Evolutionary conservation across 2,113 vertebrate species (phyloP), one percentile per base, ranked within the genome.

Genomic region (Oncorhynchus gorbuscha): DNA sequence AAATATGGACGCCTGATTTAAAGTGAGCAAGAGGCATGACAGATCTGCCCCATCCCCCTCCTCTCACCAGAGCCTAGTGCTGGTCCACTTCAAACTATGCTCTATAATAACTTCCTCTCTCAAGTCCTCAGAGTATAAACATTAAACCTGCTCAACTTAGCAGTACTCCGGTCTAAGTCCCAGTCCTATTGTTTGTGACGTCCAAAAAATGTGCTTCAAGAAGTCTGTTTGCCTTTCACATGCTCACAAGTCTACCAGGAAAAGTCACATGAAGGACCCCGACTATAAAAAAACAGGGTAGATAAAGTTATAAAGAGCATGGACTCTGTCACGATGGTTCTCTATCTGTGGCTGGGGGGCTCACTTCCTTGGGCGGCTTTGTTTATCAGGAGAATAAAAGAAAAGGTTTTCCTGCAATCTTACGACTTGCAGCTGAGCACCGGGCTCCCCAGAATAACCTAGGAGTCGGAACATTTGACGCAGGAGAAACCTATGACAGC

Each of bases 1-100:
- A 93, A 93, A 94, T 93, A 93, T 93, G 93, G 92, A 88, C 67
- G 86, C 85, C 83, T 89, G 89, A 92, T 92, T 93, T 92, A 92
- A 87, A 84, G 83, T 76, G 82, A 74, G 84, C 73, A 80, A 82
- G 80, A 79, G 78, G 71, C 79, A 77, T 83, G 86, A 89, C 78
- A 76, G 86, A 89, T 87, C 76, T 71, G 67, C 77, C 79, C 76
- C 85, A 81, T 79, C 77, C 85, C 84, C 74, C 76, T 78, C 78
- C 68, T 80, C 78, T 77, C 11, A 2, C 39, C 35, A 22, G 78
- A 79, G 77, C 58, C 78, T 75, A 82, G 78, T 75, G 73, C 81
- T 81, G 79, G 84, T 80, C 81, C 80, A 79, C 69, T 77, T 88
- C 68, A 83, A 78, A 85, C 76, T 80, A 76, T 49, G 73, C 83